Base-by-base conservation (phyloP, 2,113 vertebrate species). In the Nibea coibor region DNA sequence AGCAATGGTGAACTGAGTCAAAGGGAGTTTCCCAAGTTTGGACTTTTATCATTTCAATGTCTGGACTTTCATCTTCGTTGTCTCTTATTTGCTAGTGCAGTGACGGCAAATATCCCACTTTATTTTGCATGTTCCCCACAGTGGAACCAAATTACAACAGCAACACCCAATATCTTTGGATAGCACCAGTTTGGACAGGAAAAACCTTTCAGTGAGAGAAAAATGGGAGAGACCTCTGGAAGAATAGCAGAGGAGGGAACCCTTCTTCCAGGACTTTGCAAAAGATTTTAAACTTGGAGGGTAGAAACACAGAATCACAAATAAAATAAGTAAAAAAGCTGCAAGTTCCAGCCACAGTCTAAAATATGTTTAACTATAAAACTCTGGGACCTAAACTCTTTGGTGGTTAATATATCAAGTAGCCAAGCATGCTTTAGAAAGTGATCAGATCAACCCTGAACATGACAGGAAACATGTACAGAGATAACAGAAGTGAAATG, bases 1-100 rank as follows among this genome's bases (percentile, higher is more conserved):
- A n/a, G 10, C 10, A 1, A 50, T n/a, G 19, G 4, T 62, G 72
- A 74, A 73, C 22, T 53, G 43, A 66, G 59, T 75, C 24, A 61
- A 59, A 65, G 61, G 73, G 83, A 63, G 56, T 78, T 82, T 43
- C 73, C 67, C 51, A 68, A 24, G 5, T 31, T 20, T 28, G 16
- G 51, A 57, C 43, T 45, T 22, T 71, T 3, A 15, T 53, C 6
- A 43, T 16, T 48, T 64, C 5, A 9, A 24, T 43, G 19, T 50
- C 43, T 3, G 14, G 26, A 39, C 26, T 47, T 78, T 45, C 1
- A 39, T 39, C 35, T 8, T 3, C n/a, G 9, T 70, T 26, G 53
- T 31, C n/a, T 5, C 7, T 2, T 7, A 48, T 26, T 17, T 42
- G 19, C n/a, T 39, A 39, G 8, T 39, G 35, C 8, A 39, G 35